Conservation (phyloP, 1,140 invertebrate species). For the Trichomalopsis sarcophagae region DNA sequence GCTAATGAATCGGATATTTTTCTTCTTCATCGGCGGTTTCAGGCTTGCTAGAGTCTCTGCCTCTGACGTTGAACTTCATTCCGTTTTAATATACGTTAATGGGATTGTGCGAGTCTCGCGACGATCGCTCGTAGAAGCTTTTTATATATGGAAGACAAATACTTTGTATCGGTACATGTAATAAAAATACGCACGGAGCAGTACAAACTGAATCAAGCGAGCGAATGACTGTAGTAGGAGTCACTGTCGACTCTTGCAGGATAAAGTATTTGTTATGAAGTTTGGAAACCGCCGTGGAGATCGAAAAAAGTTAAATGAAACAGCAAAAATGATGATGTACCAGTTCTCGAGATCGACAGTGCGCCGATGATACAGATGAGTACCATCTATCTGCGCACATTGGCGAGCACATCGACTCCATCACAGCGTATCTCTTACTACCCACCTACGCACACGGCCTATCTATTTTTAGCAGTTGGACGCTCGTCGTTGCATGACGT, state of each 20-base stretch:
- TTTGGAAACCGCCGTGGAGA: too few relatives aligned
- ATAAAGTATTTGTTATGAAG: too few relatives aligned
- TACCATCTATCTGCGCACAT: neutral
- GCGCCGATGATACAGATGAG: neutral
- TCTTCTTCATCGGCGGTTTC: neutral
- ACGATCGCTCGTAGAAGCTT: neutral
- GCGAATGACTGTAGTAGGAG: too few relatives aligned
- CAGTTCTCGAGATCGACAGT: neutral
- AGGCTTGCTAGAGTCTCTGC: neutral
- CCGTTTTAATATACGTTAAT: conserved; percentile 6
- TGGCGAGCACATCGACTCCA: neutral
- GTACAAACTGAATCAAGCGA: neutral
- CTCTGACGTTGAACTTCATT: neutral
- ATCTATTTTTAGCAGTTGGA: conserved; percentile 36
- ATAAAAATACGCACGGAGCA: too few relatives aligned
- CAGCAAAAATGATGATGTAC: neutral
- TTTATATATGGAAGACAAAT: too few relatives aligned
- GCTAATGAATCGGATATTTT: neutral
- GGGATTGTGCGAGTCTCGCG: neutral
- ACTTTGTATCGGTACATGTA: too few relatives aligned
- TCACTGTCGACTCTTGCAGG: too few relatives aligned
- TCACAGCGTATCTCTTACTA: neutral
- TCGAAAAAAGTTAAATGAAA: too few relatives aligned
- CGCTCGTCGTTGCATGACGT: neutral
- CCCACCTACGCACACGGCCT: neutral